These are phyloP conservation scores for Drosophila rubida DNA, from an alignment of 2,888 invertebrate genomes.

Conservation along the genomic window DNA sequence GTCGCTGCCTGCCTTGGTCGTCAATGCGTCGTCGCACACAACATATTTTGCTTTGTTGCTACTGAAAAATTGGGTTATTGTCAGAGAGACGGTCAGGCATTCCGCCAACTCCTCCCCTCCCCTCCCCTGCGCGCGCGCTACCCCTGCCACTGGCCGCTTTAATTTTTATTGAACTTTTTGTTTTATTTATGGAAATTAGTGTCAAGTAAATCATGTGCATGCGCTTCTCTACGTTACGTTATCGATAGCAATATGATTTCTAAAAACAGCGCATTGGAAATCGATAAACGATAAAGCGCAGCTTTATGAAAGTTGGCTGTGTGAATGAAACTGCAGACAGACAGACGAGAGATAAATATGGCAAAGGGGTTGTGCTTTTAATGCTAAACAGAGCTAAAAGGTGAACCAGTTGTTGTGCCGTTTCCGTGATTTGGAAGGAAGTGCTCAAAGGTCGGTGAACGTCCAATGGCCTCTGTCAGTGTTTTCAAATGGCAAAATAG, in stretches of 20 bases:
- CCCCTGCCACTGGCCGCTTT: conserved; percentile 2
- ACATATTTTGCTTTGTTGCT: conserved; percentile 58
- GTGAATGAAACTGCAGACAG: too few species aligned
- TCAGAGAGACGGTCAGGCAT: conserved; percentile 53
- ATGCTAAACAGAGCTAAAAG: conserved; percentile 32
- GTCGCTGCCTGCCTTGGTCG: conserved; percentile 61
- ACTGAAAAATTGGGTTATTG: conserved; percentile 79
- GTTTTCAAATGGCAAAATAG: conserved; percentile 9
- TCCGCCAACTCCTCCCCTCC: neutral
- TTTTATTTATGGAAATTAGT: conserved; percentile 80
- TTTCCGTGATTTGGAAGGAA: conserved; percentile 58
- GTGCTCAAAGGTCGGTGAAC: conserved; percentile 73
- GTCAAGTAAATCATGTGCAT: conserved; percentile 80
- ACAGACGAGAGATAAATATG: conserved; percentile 23
- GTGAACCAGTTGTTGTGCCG: conserved; percentile 57
- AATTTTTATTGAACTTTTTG: conserved; percentile 66
- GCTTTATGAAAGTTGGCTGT: conserved; percentile 56
- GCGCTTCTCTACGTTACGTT: conserved; percentile 43
- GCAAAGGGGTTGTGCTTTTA: conserved; percentile 7
- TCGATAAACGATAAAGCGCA: conserved; percentile 46
- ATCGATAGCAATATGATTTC: conserved; percentile 45
- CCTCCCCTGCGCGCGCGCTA: too few species aligned
- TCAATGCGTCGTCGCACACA: conserved; percentile 34
- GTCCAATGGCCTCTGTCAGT: conserved; percentile 58
- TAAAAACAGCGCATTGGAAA: conserved; percentile 48